Conservation (phyloP, 2,797 vertebrate genomes). For the Astyanax mexicanus region DNA sequence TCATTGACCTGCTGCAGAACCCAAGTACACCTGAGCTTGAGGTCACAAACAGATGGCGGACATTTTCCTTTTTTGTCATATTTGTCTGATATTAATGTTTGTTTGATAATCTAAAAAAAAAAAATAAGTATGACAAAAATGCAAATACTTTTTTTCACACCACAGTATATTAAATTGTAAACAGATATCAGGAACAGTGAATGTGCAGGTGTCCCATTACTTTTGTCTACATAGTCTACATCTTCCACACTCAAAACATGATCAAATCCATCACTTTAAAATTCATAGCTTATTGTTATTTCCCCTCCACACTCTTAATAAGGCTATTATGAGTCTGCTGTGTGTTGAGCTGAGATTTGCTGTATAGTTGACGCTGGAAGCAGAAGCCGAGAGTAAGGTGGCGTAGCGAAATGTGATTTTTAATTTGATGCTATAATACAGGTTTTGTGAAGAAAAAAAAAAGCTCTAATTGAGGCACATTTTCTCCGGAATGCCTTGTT, state of each 20-base stretch:
- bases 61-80: too few species aligned
- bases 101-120: too few species aligned
- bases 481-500: slow-evolving; percentile 37
- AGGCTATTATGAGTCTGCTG: not conserved
- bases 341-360: not conserved
- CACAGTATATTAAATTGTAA: too few species aligned
- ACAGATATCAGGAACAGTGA: too few species aligned
- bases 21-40: too few species aligned
- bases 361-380: not conserved
- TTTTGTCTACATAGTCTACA: too few species aligned
- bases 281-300: not conserved
- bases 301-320: not conserved
- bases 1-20: too few species aligned
- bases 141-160: too few species aligned
- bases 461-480: not conserved
- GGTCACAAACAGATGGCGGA: too few species aligned
- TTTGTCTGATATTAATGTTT: too few species aligned
- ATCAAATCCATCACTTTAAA: not conserved
- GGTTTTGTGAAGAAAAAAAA: not conserved
- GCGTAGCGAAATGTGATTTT: not conserved
- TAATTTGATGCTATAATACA: slow-evolving; percentile 2
- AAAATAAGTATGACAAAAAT: too few species aligned
- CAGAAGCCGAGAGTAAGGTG: not conserved
- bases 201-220: too few species aligned
- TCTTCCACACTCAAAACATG: not conserved